Percentiles rank a stretch among this genome's conserved stretches.
Evolutionary conservation across 2,113 vertebrate species (phyloP).

Genomic region (Hepsetus odoe): DNA sequence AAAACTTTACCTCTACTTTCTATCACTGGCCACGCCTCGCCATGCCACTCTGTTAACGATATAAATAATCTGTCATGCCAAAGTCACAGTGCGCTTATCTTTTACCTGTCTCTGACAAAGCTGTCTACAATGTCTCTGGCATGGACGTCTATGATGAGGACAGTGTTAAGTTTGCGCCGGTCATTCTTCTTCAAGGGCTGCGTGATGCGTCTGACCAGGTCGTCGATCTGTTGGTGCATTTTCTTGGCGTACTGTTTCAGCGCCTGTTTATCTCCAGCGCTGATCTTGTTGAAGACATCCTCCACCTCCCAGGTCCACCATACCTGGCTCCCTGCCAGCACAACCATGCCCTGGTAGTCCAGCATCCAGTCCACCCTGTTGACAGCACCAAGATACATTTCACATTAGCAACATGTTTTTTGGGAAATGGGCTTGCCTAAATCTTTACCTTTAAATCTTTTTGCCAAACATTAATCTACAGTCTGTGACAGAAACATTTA

Average conservation of each 20-base stretch:
- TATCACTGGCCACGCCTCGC: too few relatives aligned
- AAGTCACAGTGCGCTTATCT: neutral
- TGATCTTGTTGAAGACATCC: constrained; percentile 84
- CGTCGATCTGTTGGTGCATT: constrained; percentile 89
- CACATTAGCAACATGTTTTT: neutral
- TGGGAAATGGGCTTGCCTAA: neutral
- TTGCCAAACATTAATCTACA: too few relatives aligned
- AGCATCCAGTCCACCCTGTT: constrained; percentile 95
- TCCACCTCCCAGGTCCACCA: constrained; percentile 99
- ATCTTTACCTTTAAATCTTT: too few relatives aligned
- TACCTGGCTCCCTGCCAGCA: constrained; percentile 91
- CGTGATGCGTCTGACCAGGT: constrained; percentile 86
- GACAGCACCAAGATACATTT: neutral
- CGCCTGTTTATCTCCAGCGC: constrained; percentile 85
- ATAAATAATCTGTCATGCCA: neutral
- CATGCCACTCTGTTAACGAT: too few relatives aligned
- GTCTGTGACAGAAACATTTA: too few relatives aligned
- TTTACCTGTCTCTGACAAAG: constrained; percentile 86
- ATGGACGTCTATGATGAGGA: constrained; percentile 96
- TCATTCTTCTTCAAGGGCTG: constrained; percentile 84
- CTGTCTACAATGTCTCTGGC: constrained; percentile 92
- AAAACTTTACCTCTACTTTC: too few relatives aligned
- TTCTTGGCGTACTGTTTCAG: constrained; percentile 85
- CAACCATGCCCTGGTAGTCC: constrained; percentile 93
- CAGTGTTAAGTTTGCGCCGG: constrained; percentile 90